Evolutionary conservation across 1,140 invertebrate genomes (phyloP).

Genomic region (Rhopalosiphum padi): DNA sequence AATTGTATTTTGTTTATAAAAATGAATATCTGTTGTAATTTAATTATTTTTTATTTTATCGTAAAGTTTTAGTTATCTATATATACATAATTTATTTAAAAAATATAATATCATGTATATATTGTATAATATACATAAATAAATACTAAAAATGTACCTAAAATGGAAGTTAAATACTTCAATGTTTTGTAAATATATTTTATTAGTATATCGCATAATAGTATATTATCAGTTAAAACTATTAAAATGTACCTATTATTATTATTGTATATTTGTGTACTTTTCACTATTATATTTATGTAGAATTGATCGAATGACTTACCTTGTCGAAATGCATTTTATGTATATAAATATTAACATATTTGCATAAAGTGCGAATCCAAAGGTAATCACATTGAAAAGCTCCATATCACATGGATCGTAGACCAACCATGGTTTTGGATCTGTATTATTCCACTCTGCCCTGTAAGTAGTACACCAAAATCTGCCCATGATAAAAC

Average conservation of each 20-base stretch:
- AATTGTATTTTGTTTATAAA: not conserved
- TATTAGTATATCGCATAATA: not conserved
- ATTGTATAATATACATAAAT: not conserved
- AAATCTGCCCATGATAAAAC: conserved; percentile 26
- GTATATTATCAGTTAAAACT: not conserved
- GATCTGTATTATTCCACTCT: conserved; percentile 26
- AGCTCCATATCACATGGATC: conserved; percentile 44
- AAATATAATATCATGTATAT: not conserved
- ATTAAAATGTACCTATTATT: not conserved
- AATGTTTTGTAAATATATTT: not conserved
- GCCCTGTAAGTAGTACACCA: conserved; percentile 23
- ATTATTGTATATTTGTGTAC: not conserved
- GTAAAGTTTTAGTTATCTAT: not conserved
- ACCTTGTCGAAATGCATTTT: conserved; percentile 37
- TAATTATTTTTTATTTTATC: not conserved
- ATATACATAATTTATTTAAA: not conserved
- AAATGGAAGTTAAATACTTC: not conserved
- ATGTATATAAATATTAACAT: conserved; percentile 50
- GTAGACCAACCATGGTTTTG: conserved; percentile 46
- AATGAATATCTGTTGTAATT: not conserved
- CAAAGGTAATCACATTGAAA: conserved; percentile 40
- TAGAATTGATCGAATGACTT: not conserved
- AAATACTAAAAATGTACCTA: not conserved
- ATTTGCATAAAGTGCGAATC: conserved; percentile 38
- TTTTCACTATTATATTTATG: not conserved